Evolutionary conservation across 1,140 invertebrate species (phyloP).

Genomic region (Zophobas atratus): DNA sequence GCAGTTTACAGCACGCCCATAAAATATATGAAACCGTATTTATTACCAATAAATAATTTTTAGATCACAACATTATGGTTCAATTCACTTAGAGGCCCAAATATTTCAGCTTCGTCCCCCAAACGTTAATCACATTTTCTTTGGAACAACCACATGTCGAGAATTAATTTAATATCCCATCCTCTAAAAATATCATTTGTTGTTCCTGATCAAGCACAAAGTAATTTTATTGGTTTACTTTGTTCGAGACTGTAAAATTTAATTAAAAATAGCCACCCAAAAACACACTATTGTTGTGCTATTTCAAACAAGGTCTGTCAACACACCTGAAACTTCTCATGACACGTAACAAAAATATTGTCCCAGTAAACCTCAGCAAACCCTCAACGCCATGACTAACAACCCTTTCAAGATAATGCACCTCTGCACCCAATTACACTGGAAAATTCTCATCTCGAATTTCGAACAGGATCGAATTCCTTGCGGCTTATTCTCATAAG

Average conservation of each 20-base stretch:
- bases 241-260: slow-evolving; percentile 7
- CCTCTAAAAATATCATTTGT: not conserved
- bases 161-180: not conserved
- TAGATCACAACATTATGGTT: not conserved
- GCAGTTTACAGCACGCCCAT: not conserved
- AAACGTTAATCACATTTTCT: not conserved
- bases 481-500: slow-evolving; percentile 7
- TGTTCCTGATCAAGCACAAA: slow-evolving; percentile 16
- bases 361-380: not conserved
- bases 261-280: slow-evolving; percentile 22
- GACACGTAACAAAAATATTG: not conserved
- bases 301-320: not conserved
- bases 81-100: not conserved
- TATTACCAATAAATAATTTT: not conserved
- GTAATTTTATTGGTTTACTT: slow-evolving; percentile 30
- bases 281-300: not conserved
- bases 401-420: too few species aligned
- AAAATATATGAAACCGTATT: slow-evolving; percentile 1
- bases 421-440: not conserved
- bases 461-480: slow-evolving; percentile 2
- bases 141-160: not conserved
- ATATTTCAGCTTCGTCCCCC: too few species aligned
- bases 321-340: not conserved
- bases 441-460: not conserved
- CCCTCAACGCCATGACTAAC: too few species aligned